A percentile compares a stretch with the other conserved stretches of the same genome.
These are phyloP conservation scores for Apoda limacodes DNA, from an alignment of 2,888 invertebrate species.

Conservation along the genomic window DNA sequence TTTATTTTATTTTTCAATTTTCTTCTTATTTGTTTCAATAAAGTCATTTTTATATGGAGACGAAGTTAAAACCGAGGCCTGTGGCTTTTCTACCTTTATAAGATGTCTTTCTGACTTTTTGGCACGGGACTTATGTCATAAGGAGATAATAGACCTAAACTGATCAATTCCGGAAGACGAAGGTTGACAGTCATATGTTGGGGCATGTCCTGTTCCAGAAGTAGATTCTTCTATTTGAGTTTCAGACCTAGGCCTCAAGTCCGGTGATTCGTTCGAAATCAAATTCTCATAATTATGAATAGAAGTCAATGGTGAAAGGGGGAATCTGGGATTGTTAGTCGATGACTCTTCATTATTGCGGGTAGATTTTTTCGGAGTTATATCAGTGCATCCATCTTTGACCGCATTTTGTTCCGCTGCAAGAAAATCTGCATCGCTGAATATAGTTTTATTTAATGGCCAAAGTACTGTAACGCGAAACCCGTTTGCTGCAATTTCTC, in stretches of 20 bases:
- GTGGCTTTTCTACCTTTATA: constrained; percentile 10
- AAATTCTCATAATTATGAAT: constrained; percentile 5
- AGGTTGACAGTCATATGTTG: constrained; percentile 7
- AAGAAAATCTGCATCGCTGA: constrained; percentile 14
- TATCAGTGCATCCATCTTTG: constrained; percentile 13
- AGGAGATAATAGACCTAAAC: constrained; percentile 13
- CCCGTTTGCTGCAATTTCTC: constrained; percentile 21
- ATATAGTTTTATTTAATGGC: constrained; percentile 17
- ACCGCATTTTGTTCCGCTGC: constrained; percentile 17
- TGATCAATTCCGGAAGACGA: constrained; percentile 12
- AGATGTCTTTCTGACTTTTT: constrained; percentile 10
- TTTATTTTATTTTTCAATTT: constrained; percentile 12
- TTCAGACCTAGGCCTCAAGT: constrained; percentile 4
- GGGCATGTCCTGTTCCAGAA: constrained; percentile 5
- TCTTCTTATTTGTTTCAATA: constrained; percentile 10
- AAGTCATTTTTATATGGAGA: constrained; percentile 10
- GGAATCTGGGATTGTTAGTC: constrained; percentile 3
- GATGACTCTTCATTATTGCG: constrained; percentile 8
- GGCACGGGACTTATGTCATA: constrained; percentile 13
- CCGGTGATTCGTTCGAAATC: constrained; percentile 5
- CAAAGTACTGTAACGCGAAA: constrained; percentile 15
- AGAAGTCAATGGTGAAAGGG: constrained; percentile 2
- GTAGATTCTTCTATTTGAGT: constrained; percentile 2
- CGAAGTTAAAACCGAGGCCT: constrained; percentile 9
- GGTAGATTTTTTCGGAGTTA: constrained; percentile 6